Percentiles rank a stretch among this genome's conserved stretches.
Evolutionary conservation across 2,797 vertebrate species (phyloP).

Genomic region (Paramormyrops hopkinsi): DNA sequence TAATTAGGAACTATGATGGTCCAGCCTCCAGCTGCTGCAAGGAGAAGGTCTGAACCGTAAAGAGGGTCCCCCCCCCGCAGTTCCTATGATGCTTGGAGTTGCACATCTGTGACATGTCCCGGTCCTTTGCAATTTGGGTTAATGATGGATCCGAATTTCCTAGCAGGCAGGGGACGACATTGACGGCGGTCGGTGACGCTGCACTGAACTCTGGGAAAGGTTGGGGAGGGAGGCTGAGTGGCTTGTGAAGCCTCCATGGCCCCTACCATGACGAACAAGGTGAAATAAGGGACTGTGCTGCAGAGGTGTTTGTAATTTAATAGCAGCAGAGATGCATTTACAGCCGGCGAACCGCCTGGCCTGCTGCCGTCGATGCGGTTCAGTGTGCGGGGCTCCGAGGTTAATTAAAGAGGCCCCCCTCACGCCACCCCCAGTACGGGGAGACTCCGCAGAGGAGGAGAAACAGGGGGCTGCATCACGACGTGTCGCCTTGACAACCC

Average conservation of each 20-base stretch:
- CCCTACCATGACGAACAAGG: conserved; percentile 9
- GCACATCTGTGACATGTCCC: neutral
- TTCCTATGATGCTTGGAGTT: neutral
- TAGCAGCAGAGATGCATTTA: conserved; percentile 37
- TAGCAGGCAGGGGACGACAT: neutral
- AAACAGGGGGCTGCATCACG: neutral
- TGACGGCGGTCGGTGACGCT: neutral
- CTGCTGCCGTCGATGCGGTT: conserved; percentile 40
- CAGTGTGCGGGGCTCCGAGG: conserved; percentile 41
- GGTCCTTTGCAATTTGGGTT: neutral
- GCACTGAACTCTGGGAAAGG: neutral
- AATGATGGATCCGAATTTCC: neutral
- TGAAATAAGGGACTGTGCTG: conserved; percentile 32
- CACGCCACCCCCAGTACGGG: neutral
- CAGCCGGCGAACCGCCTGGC: conserved; percentile 38
- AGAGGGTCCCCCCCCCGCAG: neutral
- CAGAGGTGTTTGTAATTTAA: conserved; percentile 50
- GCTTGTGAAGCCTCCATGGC: neutral
- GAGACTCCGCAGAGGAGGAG: neutral
- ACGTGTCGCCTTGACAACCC: neutral
- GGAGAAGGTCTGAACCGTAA: neutral
- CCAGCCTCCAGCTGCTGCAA: neutral
- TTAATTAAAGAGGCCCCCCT: conserved; percentile 55
- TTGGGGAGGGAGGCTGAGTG: neutral
- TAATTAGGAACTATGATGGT: neutral